These are phyloP conservation scores for Dendroctonus valens DNA, from an alignment of 1,140 invertebrate species.

Conservation along the genomic window DNA sequence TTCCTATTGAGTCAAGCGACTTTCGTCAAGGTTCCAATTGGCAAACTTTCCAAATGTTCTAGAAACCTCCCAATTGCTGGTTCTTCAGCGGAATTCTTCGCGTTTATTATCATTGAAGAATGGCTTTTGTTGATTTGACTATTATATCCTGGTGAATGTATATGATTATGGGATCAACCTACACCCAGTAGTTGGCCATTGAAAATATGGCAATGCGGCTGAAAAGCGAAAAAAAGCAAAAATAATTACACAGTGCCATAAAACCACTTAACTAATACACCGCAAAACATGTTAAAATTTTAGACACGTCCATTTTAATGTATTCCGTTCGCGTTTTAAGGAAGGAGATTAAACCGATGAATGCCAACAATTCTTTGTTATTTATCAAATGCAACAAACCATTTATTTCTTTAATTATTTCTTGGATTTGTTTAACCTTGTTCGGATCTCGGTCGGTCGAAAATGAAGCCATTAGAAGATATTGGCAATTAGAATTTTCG, in stretches of 20 bases:
- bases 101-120: too few species aligned
- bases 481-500: slow-evolving; percentile 15
- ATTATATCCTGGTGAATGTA: too few species aligned
- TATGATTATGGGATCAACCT: too few species aligned
- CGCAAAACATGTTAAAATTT: slow-evolving; percentile 12
- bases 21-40: too few species aligned
- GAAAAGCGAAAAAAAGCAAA: neutral
- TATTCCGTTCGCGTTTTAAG: slow-evolving; percentile 9
- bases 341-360: slow-evolving; percentile 11
- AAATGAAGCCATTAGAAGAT: slow-evolving; percentile 20
- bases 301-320: slow-evolving; percentile 4
- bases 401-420: slow-evolving; percentile 14
- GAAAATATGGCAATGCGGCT: too few species aligned
- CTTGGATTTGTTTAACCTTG: slow-evolving; percentile 16
- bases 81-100: too few species aligned
- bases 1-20: too few species aligned
- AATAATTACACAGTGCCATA: slow-evolving; percentile 3
- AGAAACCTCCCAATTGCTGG: too few species aligned
- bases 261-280: slow-evolving; percentile 12
- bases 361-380: slow-evolving; percentile 11
- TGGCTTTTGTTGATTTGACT: too few species aligned
- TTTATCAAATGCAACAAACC: slow-evolving; percentile 7
- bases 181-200: too few species aligned
- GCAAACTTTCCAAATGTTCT: too few species aligned
- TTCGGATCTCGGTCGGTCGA: slow-evolving; percentile 11